Evolutionary conservation across 2,797 vertebrate genomes (phyloP), one percentile per base, ranked within the genome.

Genomic region (Ceryle rudis): DNA sequence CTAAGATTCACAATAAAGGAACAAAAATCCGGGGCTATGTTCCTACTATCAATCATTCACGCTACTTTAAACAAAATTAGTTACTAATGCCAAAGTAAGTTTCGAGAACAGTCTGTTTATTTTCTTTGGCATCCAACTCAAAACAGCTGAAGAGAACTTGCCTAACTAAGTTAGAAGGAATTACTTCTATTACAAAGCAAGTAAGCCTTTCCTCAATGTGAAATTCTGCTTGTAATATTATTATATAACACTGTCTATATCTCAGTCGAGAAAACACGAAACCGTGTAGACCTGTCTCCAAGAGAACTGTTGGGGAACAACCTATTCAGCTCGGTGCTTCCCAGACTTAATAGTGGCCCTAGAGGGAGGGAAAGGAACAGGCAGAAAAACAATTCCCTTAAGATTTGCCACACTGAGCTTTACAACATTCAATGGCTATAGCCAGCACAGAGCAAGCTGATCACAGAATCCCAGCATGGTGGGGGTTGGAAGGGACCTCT

Each of bases 91-190:
- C 90, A 82, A 95, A 95, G 83, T 65, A 70, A 84, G 86, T 94
- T 95, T 96, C 69, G 78, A 95, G 93, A 97, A 97, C 95, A 98
- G 93, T 70, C 84, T 96, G 95, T 96, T 95, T 97, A 64, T 97
- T 98, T 98, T 97, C 90, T 95, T 96, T 98, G 98, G 97, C 97
- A 92, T 90, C 62, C 54, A 91, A 74, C 66, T 94, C 71, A 89
- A 97, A 96, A 97, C 90, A 97, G 94, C 84, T 98, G 92, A 97
- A 97, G 91, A 89, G 79, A 92, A 91, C 90, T 97, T 96, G 95
- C 96, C 84, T 90, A 83, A 83, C 86, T 42, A 75, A 90, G 74
- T 97, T 86, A 61, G 89, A 86, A 69, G 83, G 97, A 97, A 95
- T 92, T 66, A 94, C 46, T 93, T 67, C 60, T 65, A 11, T 70